phyloP scores from a whole-genome alignment of 2,888 invertebrate genomes.

The Scaptomyza tumidula region DNA sequence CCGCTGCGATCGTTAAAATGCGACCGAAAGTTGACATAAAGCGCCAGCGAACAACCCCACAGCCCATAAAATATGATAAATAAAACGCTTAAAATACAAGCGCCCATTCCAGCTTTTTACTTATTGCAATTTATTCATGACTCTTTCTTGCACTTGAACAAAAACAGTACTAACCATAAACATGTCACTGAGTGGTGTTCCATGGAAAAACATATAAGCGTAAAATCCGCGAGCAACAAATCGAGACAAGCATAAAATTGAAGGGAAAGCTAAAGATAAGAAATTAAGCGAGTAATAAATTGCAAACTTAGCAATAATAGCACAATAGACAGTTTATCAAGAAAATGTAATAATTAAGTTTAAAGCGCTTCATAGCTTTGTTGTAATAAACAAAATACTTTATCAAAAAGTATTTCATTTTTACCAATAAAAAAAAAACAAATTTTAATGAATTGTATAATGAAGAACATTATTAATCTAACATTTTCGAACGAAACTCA shows the following conservation, averaged over 20 bases:
- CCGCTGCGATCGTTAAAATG: constrained; percentile 48
- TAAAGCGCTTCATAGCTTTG: no score
- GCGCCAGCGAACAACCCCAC: constrained; percentile 21
- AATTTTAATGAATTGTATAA: no score
- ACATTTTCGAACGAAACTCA: no score
- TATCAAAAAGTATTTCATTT: neutral
- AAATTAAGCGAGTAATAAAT: neutral
- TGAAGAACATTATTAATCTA: no score
- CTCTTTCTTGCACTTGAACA: constrained; percentile 40
- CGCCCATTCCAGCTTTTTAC: constrained; percentile 22
- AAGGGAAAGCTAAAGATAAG: neutral
- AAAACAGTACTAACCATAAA: constrained; percentile 8
- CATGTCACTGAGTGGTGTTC: constrained; percentile 3
- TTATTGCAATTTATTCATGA: constrained; percentile 72
- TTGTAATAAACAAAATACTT: no score
- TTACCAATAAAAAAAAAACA: no score
- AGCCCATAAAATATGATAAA: constrained; percentile 47
- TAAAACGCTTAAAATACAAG: constrained; percentile 38
- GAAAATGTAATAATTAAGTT: no score
- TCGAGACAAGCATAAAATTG: neutral
- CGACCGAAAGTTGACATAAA: constrained; percentile 46
- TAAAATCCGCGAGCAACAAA: neutral
- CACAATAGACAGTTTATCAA: no score
- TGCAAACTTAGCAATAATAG: no score
- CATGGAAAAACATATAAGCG: constrained; percentile 3